Evolutionary conservation across 1,140 invertebrate species (phyloP).

Genomic region (Drosophila tsacasi): DNA sequence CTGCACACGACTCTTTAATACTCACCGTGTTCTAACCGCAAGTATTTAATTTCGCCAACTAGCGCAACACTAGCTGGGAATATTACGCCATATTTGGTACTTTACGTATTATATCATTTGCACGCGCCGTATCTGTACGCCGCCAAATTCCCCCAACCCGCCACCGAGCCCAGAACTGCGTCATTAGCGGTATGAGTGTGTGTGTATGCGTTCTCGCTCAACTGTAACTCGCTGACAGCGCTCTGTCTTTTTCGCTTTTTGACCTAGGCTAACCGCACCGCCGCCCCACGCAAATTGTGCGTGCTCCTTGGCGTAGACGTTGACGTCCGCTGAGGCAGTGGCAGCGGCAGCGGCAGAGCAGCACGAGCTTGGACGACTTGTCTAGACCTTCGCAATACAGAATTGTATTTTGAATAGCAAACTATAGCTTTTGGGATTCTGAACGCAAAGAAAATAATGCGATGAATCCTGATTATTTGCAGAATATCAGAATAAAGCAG

Average conservation of each 20-base stretch:
- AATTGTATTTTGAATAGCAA: not conserved
- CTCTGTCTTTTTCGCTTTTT: constrained; percentile 55
- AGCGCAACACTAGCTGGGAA: constrained; percentile 30
- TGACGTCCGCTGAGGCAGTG: constrained; percentile 34
- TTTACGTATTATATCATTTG: constrained; percentile 42
- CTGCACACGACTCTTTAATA: constrained; percentile 13
- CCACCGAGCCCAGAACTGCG: not conserved
- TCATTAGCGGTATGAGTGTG: constrained; percentile 15
- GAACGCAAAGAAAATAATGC: not conserved
- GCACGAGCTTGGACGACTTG: constrained; percentile 45
- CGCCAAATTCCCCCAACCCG: not conserved
- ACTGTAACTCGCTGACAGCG: constrained; percentile 28
- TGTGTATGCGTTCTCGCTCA: constrained; percentile 21
- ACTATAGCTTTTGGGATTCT: not conserved
- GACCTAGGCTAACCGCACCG: constrained; percentile 73
- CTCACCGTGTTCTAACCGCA: constrained; percentile 17
- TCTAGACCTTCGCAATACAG: constrained; percentile 69
- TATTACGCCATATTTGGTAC: constrained; percentile 48
- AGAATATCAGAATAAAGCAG: not conserved
- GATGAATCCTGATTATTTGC: not conserved
- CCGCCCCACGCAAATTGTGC: constrained; percentile 44
- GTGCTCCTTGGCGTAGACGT: constrained; percentile 26
- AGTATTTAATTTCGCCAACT: constrained; percentile 52
- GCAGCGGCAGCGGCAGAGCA: constrained; percentile 23
- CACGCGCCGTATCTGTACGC: constrained; percentile 39